A percentile compares a stretch with the other conserved stretches of the same genome.
Conservation (phyloP, 2,797 vertebrate genomes). For the Sebastes hubbsi region DNA sequence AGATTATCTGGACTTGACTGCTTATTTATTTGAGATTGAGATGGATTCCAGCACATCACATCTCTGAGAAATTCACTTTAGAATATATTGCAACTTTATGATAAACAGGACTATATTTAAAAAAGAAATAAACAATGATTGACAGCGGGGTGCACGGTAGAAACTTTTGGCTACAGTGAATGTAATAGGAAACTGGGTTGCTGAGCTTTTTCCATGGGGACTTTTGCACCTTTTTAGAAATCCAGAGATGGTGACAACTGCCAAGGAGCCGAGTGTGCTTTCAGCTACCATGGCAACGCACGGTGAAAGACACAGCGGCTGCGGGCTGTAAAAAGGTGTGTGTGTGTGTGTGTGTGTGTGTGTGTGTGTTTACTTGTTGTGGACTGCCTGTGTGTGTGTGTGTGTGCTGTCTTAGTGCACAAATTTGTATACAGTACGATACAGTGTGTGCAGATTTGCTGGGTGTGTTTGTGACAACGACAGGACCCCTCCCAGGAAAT, state of each 20-base stretch:
- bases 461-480: constrained; percentile 29
- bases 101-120: not conserved
- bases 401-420: not conserved
- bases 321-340: not conserved
- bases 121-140: not conserved
- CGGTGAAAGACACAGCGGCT: constrained; percentile 25
- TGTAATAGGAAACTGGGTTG: not conserved
- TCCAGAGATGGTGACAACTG: not conserved
- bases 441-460: not conserved
- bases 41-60: not conserved
- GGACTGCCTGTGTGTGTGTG: not conserved
- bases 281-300: constrained; percentile 60
- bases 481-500: constrained; percentile 61
- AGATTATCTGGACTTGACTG: not conserved
- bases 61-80: not conserved
- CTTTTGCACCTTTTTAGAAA: constrained; percentile 29
- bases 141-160: not conserved
- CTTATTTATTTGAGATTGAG: not conserved
- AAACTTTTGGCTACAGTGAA: not conserved
- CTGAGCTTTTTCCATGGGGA: constrained; percentile 2
- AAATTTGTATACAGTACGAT: not conserved
- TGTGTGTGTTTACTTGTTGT: not conserved
- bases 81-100: constrained; percentile 4
- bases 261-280: constrained; percentile 45
- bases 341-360: not conserved